Percentiles rank a stretch among this genome's conserved stretches.
phyloP scores from a whole-genome alignment of 2,797 vertebrate species.

The Gastrophryne carolinensis region DNA sequence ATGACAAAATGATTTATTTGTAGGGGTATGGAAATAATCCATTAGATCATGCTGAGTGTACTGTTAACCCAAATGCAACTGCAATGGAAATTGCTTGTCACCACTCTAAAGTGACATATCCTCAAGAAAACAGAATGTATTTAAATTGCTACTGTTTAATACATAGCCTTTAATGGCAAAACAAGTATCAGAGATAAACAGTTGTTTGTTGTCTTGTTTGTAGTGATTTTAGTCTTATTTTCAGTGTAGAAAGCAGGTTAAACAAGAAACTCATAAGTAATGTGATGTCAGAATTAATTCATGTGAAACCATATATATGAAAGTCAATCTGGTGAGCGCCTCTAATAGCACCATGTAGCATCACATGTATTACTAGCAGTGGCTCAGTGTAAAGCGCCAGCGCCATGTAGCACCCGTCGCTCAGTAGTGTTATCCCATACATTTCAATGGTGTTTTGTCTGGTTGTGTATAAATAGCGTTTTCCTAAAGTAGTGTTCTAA shows the following conservation, averaged over 20 bases:
- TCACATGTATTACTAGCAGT: too few relatives aligned
- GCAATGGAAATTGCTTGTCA: slow-evolving; percentile 35
- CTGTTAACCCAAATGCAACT: slow-evolving; percentile 38
- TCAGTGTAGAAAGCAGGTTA: neutral
- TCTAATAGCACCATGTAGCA: too few relatives aligned
- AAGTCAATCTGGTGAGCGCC: too few relatives aligned
- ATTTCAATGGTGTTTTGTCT: too few relatives aligned
- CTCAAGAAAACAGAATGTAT: neutral
- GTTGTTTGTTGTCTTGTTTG: too few relatives aligned
- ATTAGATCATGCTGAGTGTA: slow-evolving; percentile 45
- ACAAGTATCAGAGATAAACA: neutral
- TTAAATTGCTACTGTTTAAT: neutral
- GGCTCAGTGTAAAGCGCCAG: too few relatives aligned
- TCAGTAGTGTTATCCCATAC: too few relatives aligned
- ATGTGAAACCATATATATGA: too few relatives aligned
- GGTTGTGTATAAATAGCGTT: too few relatives aligned
- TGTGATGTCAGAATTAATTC: neutral
- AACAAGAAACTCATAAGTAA: neutral
- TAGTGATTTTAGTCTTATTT: neutral
- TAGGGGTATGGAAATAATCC: slow-evolving; percentile 37
- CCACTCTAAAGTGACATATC: slow-evolving; percentile 30
- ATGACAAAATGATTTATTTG: slow-evolving; percentile 36
- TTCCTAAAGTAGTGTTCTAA: too few relatives aligned
- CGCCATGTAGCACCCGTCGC: too few relatives aligned
- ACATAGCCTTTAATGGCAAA: slow-evolving; percentile 3